Percentiles rank a stretch among this genome's conserved stretches.
These are phyloP conservation scores for Probosciger aterrimus DNA, from an alignment of 2,113 vertebrate genomes.

Conservation along the genomic window DNA sequence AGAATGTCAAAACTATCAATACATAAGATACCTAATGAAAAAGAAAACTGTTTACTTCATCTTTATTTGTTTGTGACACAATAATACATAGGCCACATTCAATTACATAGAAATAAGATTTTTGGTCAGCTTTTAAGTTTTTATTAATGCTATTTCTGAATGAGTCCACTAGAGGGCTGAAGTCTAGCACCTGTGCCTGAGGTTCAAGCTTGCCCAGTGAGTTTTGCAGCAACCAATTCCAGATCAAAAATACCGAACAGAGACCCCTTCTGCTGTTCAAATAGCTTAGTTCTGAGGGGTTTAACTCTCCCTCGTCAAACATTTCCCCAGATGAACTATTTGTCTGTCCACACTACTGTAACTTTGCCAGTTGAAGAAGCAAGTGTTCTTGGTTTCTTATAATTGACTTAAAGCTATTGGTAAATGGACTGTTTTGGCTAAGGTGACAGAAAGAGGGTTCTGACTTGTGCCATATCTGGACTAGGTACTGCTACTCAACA, in stretches of 20 bases:
- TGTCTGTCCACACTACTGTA: background rate
- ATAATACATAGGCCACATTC: background rate
- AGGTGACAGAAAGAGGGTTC: background rate
- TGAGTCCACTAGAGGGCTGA: background rate
- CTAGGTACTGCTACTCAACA: background rate
- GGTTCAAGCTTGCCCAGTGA: background rate
- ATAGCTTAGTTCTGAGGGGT: background rate
- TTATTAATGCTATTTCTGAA: background rate
- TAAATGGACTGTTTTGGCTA: background rate
- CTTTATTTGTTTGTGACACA: background rate
- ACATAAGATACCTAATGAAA: constrained; percentile 86
- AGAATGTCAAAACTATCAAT: constrained; percentile 91
- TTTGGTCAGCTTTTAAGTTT: background rate
- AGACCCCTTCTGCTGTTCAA: background rate
- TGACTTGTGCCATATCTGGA: background rate
- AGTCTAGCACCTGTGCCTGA: background rate
- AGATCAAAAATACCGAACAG: background rate
- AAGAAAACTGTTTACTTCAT: background rate
- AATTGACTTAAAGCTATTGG: background rate
- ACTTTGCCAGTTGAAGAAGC: background rate
- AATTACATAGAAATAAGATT: background rate
- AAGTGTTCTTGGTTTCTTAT: background rate
- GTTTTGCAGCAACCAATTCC: background rate
- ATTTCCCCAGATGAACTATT: background rate
- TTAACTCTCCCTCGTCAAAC: background rate